A percentile compares a stretch with the other conserved stretches of the same genome.
Conservation (phyloP, 2,888 invertebrate genomes). For the Drosophila longiperda region DNA sequence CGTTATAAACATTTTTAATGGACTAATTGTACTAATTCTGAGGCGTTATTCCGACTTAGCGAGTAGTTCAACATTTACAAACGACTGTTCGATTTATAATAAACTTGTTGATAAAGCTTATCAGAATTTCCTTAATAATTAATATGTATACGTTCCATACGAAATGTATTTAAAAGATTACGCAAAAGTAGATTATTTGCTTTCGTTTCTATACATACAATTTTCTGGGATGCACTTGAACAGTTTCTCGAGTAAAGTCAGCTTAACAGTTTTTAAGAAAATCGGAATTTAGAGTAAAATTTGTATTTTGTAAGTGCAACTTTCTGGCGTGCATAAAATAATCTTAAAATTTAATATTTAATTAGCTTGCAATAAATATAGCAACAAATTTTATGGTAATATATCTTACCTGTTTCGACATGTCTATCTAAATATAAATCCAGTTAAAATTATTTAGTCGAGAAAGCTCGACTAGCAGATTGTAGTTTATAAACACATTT, state of each 20-base stretch:
- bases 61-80: slow-evolving; percentile 8
- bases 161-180: background rate
- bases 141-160: too few species aligned
- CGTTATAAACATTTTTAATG: slow-evolving; percentile 16
- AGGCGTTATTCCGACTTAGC: background rate
- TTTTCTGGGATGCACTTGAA: background rate
- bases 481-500: background rate
- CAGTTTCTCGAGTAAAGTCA: too few species aligned
- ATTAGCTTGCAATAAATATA: background rate
- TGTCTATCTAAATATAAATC: background rate
- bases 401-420: background rate
- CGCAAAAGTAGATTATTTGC: background rate
- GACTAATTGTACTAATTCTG: background rate
- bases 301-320: background rate
- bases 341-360: background rate
- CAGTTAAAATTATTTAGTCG: background rate
- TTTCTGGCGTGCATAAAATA: background rate
- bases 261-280: too few species aligned
- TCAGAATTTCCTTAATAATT: background rate
- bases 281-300: background rate
- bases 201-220: background rate
- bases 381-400: background rate
- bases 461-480: background rate
- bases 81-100: slow-evolving; percentile 1
- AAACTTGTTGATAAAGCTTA: slow-evolving; percentile 10